These are phyloP conservation scores for Polyommatus iphigenia DNA, from an alignment of 2,888 invertebrate species.

Conservation along the genomic window DNA sequence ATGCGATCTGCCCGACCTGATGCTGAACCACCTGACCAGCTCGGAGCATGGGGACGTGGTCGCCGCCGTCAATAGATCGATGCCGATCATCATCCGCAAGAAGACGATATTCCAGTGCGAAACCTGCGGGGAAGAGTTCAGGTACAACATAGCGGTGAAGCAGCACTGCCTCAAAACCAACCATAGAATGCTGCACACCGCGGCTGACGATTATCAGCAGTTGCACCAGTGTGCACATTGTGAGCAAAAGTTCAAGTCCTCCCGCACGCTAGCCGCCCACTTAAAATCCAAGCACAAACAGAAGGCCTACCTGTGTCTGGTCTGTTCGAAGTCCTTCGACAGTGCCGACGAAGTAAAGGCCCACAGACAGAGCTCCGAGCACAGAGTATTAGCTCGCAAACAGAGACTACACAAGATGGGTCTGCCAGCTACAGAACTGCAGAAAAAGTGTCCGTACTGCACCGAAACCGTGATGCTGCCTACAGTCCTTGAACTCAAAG, in stretches of 20 bases:
- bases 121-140: conserved; percentile 84
- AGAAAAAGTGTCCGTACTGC: conserved; percentile 83
- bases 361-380: conserved; percentile 84
- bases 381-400: conserved; percentile 79
- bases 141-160: conserved; percentile 87
- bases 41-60: conserved; percentile 86
- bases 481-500: conserved; percentile 80
- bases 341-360: conserved; percentile 81
- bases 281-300: conserved; percentile 81
- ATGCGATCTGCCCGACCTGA: conserved; percentile 81
- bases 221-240: conserved; percentile 83
- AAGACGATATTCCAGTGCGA: conserved; percentile 82
- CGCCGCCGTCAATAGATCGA: conserved; percentile 87
- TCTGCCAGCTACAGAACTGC: conserved; percentile 58
- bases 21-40: conserved; percentile 85
- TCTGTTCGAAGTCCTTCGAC: conserved; percentile 83
- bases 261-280: conserved; percentile 84
- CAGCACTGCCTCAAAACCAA: conserved; percentile 78
- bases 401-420: conserved; percentile 64
- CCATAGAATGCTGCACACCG: conserved; percentile 74
- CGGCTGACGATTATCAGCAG: conserved; percentile 84
- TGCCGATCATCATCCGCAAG: conserved; percentile 88
- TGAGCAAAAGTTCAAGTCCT: conserved; percentile 79
- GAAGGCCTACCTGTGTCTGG: conserved; percentile 83
- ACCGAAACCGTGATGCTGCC: conserved; percentile 64